Percentiles rank a stretch among this genome's conserved stretches.
These are phyloP conservation scores for Pygoscelis antarcticus DNA, from an alignment of 2,113 vertebrate genomes.

Conservation along the genomic window DNA sequence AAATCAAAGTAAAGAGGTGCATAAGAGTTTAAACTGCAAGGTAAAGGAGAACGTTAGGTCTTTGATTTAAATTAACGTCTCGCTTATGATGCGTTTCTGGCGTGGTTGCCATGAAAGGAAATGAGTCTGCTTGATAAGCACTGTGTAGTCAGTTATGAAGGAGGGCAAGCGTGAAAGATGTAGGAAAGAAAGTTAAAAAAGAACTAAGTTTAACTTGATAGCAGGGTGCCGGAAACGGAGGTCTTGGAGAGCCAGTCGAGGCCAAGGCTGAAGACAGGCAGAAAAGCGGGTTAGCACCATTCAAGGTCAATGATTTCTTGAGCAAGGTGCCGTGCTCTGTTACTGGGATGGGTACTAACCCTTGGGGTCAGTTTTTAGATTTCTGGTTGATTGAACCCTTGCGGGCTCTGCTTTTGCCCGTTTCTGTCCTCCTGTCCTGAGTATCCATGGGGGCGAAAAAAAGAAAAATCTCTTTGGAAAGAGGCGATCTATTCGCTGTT, in stretches of 20 bases:
- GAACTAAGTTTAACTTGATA: background rate
- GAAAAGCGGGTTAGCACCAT: background rate
- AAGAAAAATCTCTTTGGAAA: background rate
- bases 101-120: background rate
- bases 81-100: fast-evolving
- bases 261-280: background rate
- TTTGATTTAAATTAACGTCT: background rate
- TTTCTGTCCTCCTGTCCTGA: background rate
- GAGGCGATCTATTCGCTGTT: background rate
- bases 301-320: background rate
- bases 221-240: background rate
- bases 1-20: background rate
- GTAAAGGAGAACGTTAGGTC: background rate
- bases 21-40: background rate
- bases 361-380: background rate
- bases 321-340: background rate
- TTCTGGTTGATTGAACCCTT: background rate
- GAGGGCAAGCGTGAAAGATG: background rate
- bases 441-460: background rate
- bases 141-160: background rate
- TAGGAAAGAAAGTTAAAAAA: background rate
- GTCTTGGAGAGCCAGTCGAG: background rate
- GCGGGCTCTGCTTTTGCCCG: background rate
- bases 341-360: background rate
- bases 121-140: background rate